Base-by-base conservation (phyloP, 2,797 vertebrate species). In the Enteromius anoplus region DNA sequence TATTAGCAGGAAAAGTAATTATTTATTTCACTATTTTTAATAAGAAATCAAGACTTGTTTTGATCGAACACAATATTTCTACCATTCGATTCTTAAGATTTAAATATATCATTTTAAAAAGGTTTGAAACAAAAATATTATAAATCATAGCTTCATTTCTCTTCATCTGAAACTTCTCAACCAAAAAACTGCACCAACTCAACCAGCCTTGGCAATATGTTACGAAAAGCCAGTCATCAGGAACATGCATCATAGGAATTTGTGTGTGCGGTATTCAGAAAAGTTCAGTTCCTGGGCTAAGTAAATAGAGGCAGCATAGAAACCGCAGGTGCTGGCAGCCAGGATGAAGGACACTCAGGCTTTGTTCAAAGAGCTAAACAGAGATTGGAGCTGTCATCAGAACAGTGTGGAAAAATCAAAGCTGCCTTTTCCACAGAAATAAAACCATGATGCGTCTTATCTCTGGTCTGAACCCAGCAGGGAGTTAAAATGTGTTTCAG, bases 241-340 rank as follows among this genome's bases (percentile, higher is more conserved):
- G 78, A 82, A 71, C 69, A 37, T 45, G 34, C 32, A 81, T 83
- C 23, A 42, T 42, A 69, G 64, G 83, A 70, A 78, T 55, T 71
- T 85, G 88, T 81, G 88, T 81, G 37, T 72, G 88, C 77, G 87
- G 85, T 88, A 88, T 90, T 89, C 88, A 68, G 86, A 86, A 78
- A 76, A 89, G 87, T 77, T 14, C 5, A 49, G 75, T 80, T 80
- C 75, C 47, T 29, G 76, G 58, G 71, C 66, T 66, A 42, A 65
- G 78, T 64, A 82, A 84, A 80, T 84, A 84, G 64, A 75, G 62
- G 42, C 77, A 34, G 53, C 81, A 45, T 84, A 88, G 53, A 78
- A 78, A 78, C 58, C 68, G 80, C 91, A 92, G 92, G 91, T 92
- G 91, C 85, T 87, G 66, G 62, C 85, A 85, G 55, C 68, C 76